Conservation (phyloP, 2,797 vertebrate genomes). For the Silurus lanzhouensis region DNA sequence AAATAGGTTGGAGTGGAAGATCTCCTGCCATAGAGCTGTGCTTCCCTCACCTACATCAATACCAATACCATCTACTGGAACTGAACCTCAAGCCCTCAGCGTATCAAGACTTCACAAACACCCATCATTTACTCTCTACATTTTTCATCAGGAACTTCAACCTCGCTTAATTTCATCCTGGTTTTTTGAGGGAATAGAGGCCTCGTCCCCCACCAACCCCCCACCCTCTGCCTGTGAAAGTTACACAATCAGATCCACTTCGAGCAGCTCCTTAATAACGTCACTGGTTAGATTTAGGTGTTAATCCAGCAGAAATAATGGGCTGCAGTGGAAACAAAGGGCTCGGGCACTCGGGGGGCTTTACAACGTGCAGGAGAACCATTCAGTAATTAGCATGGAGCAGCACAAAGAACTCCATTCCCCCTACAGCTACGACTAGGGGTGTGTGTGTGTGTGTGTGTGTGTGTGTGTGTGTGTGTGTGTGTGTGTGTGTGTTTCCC, state of each 20-base stretch:
- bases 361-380: conserved; percentile 90
- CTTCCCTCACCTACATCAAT: no score
- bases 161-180: neutral
- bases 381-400: conserved; percentile 90
- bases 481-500: conserved; percentile 1
- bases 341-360: conserved; percentile 75
- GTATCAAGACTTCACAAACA: no score
- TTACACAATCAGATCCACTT: conserved; percentile 80
- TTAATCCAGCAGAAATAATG: conserved; percentile 95
- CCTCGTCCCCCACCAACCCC: neutral
- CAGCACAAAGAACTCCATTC: conserved; percentile 77
- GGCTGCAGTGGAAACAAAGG: conserved; percentile 87
- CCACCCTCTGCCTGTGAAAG: conserved; percentile 49
- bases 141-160: no score
- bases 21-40: no score
- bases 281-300: conserved; percentile 78
- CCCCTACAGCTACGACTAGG: conserved; percentile 49
- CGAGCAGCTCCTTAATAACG: conserved; percentile 84
- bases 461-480: no score
- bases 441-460: no score
- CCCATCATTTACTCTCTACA: no score
- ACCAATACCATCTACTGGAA: no score
- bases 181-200: neutral
- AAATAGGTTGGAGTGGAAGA: no score
- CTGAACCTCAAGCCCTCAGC: no score